Base-by-base conservation (phyloP, 2,113 vertebrate genomes). In the Oplegnathus fasciatus region DNA sequence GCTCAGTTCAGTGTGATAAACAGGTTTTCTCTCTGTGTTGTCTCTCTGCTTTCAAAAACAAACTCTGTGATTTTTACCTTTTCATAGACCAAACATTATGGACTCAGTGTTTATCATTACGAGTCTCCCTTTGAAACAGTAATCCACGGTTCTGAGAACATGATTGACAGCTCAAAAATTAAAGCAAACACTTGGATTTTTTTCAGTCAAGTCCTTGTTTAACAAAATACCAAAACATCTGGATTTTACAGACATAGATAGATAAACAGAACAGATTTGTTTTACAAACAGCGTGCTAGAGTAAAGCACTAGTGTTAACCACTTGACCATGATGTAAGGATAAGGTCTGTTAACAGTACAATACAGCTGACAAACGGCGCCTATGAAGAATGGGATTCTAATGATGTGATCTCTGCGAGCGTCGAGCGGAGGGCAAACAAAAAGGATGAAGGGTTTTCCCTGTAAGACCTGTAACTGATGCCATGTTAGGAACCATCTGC, bases 401-500 rank as follows among this genome's bases (percentile, higher is more conserved):
- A 97, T 95, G 95, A 97, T 95, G 69, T 78, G 91, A 90, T 79
- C 69, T 81, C 62, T 87, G 88, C 40, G 14, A 87, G 67, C 55
- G 17, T 78, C 2, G 2, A 46, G 78, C 24, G 0, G 11, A 95
- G 95, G 94, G 93, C 58, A 84, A 88, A 87, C 82, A 93, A 97
- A 37, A 87, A 96, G 95, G 96, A 97, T 96, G 95, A 97, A 98
- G 96, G 96, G 93, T 94, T 96, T 96, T 96, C 94, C 94, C 95
- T 96, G 94, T 96, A 92, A 96, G 95, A 97, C 94, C 95, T 97
- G 96, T 96, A 98, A 98, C 95, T 96, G 96, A 97, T 96, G 97
- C 96, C 96, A 95, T 94, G 96, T 97, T 97, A 96, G 96, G 95
- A 97, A 95, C 96, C 97, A 98, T 97, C 97, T 97, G 97, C 96